A percentile compares a stretch with the other conserved stretches of the same genome.
Evolutionary conservation across 2,888 invertebrate genomes (phyloP).

Genomic region (Schizaphis graminum): DNA sequence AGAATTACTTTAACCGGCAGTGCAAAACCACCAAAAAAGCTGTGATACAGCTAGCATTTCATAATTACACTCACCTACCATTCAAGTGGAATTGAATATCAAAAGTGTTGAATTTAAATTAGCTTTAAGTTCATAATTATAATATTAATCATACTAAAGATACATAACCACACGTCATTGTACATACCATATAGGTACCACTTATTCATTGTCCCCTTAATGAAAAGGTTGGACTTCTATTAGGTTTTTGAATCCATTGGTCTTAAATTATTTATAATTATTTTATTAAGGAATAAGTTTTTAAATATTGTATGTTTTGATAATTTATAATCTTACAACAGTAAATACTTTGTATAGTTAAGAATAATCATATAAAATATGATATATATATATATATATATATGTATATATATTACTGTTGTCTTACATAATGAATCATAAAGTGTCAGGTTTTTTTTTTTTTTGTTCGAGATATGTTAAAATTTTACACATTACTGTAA

Average conservation of each 20-base stretch:
- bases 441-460: background rate
- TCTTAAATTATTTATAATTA: no score
- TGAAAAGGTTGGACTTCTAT: background rate
- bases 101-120: background rate
- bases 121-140: background rate
- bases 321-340: background rate
- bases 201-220: background rate
- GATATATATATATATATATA: background rate
- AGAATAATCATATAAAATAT: background rate
- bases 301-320: no score
- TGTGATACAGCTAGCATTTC: background rate
- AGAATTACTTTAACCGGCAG: background rate
- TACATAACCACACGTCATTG: background rate
- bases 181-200: background rate
- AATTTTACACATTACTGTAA: background rate
- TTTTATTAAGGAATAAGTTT: no score
- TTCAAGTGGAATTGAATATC: background rate
- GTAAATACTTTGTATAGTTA: background rate
- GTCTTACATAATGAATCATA: background rate
- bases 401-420: background rate
- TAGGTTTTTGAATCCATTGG: no score
- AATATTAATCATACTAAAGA: background rate
- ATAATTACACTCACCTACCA: background rate
- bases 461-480: background rate
- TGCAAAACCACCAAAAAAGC: background rate